These are phyloP conservation scores for Mythimna pallens DNA, from an alignment of 2,888 invertebrate genomes.

Conservation along the genomic window DNA sequence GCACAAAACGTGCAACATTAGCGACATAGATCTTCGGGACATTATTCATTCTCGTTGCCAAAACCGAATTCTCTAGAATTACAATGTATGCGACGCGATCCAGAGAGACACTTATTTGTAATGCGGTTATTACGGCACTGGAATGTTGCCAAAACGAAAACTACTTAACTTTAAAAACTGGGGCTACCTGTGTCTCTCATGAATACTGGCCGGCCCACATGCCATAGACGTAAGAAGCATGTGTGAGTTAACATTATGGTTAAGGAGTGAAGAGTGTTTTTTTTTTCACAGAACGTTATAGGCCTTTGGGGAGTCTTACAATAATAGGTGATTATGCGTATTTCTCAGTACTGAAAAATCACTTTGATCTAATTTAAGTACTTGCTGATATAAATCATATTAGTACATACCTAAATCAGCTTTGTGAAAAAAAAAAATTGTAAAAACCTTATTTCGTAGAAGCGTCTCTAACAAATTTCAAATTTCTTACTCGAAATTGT, in stretches of 20 bases:
- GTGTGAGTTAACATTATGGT: constrained; percentile 13
- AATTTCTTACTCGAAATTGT: constrained; percentile 33
- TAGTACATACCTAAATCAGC: background rate
- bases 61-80: constrained; percentile 67
- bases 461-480: constrained; percentile 12
- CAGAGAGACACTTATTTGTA: constrained; percentile 79
- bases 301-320: background rate
- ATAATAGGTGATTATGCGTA: background rate
- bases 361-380: background rate
- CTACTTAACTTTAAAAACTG: constrained; percentile 80
- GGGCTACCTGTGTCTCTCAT: constrained; percentile 77
- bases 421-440: background rate
- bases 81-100: constrained; percentile 70
- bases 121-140: constrained; percentile 80
- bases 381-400: background rate
- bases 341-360: background rate
- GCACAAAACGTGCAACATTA: constrained; percentile 60
- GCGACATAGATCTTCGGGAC: constrained; percentile 55
- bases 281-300: background rate
- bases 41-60: constrained; percentile 66
- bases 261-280: background rate
- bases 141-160: constrained; percentile 76
- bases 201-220: constrained; percentile 65
- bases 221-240: constrained; percentile 46
- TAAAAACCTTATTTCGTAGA: constrained; percentile 12